Evolutionary conservation across 2,888 invertebrate genomes (phyloP), one percentile per base, ranked within the genome.

Genomic region (Oegoconia quadripuncta): DNA sequence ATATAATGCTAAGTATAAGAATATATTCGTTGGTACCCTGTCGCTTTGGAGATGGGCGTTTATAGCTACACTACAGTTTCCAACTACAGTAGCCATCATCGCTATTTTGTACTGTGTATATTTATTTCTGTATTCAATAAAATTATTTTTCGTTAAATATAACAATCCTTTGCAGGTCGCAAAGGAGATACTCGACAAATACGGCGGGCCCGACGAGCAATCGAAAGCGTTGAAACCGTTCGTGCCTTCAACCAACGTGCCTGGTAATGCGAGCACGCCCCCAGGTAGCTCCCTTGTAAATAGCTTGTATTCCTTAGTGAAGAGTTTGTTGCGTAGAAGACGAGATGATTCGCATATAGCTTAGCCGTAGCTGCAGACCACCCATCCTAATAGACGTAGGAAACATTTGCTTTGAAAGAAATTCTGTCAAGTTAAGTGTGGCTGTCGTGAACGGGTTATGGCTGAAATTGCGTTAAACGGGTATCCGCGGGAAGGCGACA

Each of bases 101-200:
- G n/a, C n/a, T n/a, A n/a, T n/a, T n/a, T n/a, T n/a, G n/a, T n/a
- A n/a, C n/a, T n/a, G n/a, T n/a, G n/a, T n/a, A n/a, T n/a, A n/a
- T n/a, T n/a, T n/a, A n/a, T n/a, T n/a, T n/a, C n/a, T n/a, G n/a
- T n/a, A n/a, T n/a, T n/a, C n/a, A n/a, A n/a, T n/a, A n/a, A n/a
- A n/a, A n/a, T n/a, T n/a, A n/a, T n/a, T n/a, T n/a, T n/a, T n/a
- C n/a, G n/a, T n/a, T n/a, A n/a, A n/a, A n/a, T n/a, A n/a, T n/a
- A n/a, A n/a, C n/a, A 34, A 8, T 32, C 31, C 16, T 5, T 20
- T 68, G 11, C 71, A 88, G 88, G 73, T 91, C 33, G 97, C 97
- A 3, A 95, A 94, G 74, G 93, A 93, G 71, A 95, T 97, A 53
- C 82, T 97, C 40, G 93, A 96, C 74, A 95, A 94, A 71, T 97